These are phyloP conservation scores for Plecotus auritus DNA, from an alignment of 2,113 vertebrate species.

Conservation along the genomic window DNA sequence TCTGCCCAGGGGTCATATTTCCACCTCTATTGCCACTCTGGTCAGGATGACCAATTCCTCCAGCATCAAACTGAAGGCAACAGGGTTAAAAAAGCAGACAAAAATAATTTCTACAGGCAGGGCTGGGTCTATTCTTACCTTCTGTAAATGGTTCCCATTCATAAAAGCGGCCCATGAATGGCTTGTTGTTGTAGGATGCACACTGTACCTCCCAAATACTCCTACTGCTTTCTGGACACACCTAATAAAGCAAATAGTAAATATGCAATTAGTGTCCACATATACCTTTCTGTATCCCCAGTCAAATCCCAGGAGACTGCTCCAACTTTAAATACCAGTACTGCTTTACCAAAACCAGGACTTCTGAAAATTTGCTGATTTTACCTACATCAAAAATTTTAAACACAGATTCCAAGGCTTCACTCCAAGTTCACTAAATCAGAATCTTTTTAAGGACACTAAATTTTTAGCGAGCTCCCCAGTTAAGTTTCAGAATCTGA, in stretches of 20 bases:
- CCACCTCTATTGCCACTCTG: not conserved
- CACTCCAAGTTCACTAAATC: not conserved
- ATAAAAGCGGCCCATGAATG: slow-evolving; percentile 96
- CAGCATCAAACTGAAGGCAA: not conserved
- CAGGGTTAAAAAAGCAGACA: not conserved
- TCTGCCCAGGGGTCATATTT: not conserved
- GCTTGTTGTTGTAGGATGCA: slow-evolving; percentile 93
- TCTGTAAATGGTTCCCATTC: slow-evolving; percentile 97
- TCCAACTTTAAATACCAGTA: not conserved
- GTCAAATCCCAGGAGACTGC: not conserved
- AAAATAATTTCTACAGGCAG: not conserved
- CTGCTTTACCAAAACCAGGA: not conserved
- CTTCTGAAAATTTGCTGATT: not conserved
- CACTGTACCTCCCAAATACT: slow-evolving; percentile 92
- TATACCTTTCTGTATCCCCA: not conserved
- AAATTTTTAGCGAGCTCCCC: not conserved
- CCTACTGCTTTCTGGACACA: slow-evolving; percentile 89
- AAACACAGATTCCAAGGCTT: not conserved
- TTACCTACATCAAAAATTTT: not conserved
- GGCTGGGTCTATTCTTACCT: slow-evolving; percentile 81
- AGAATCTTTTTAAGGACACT: not conserved
- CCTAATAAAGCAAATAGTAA: slow-evolving; percentile 75
- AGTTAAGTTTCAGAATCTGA: not conserved
- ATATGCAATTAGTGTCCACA: not conserved
- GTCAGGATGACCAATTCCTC: not conserved